phyloP scores from a whole-genome alignment of 2,113 vertebrate species.

The Rhipidura dahli region DNA sequence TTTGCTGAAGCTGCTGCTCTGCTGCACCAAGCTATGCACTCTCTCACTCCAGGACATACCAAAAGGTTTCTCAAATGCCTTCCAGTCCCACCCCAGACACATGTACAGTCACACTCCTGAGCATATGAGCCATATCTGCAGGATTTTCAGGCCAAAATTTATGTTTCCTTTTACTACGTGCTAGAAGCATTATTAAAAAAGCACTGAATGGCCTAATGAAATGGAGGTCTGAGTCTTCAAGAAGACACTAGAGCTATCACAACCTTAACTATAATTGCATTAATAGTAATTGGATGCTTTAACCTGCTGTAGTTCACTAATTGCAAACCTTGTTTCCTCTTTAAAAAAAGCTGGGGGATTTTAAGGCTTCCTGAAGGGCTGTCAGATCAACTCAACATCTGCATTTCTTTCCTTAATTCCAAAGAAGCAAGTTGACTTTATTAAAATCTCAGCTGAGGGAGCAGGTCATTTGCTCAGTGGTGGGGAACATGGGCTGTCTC shows the following conservation, averaged over 20 bases:
- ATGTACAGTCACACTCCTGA: background rate
- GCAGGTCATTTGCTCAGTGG: fast-evolving
- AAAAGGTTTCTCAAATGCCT: background rate
- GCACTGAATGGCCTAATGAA: background rate
- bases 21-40: background rate
- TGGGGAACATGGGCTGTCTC: background rate
- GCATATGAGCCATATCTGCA: background rate
- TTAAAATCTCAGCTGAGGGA: background rate
- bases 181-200: background rate
- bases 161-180: background rate
- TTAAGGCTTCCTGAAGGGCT: constrained; percentile 60
- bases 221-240: background rate
- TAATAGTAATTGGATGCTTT: constrained; percentile 44
- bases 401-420: constrained; percentile 1
- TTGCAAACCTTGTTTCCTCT: constrained; percentile 47
- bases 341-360: background rate
- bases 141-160: background rate
- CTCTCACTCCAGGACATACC: background rate
- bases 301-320: constrained; percentile 21
- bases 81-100: background rate
- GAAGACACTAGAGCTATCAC: background rate
- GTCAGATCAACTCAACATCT: constrained; percentile 49
- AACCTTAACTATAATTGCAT: constrained; percentile 54
- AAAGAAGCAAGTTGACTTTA: background rate
- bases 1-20: background rate